Evolutionary conservation across 1,140 invertebrate species (phyloP).

Genomic region (Pogonomyrmex californicus): DNA sequence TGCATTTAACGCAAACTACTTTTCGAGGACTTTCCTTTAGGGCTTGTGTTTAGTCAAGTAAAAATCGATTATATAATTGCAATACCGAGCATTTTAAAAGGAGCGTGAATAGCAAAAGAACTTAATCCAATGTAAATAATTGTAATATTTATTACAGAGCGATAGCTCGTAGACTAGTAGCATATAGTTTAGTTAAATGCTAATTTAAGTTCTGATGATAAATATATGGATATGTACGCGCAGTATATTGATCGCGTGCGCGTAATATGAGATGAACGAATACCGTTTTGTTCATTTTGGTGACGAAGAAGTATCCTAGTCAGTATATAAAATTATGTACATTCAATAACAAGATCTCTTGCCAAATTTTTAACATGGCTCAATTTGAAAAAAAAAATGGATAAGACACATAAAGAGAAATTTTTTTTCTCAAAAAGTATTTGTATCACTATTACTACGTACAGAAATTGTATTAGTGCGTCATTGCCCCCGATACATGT

Average conservation of each 20-base stretch:
- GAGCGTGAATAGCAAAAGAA: conserved; percentile 64
- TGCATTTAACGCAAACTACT: conserved; percentile 59
- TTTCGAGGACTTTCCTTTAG: conserved; percentile 54
- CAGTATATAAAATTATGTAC: conserved; percentile 82
- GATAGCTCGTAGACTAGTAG: conserved; percentile 78
- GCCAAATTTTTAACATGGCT: conserved; percentile 82
- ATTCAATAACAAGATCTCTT: conserved; percentile 78
- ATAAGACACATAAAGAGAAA: conserved; percentile 42
- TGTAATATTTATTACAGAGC: conserved; percentile 86
- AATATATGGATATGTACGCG: conserved; percentile 46
- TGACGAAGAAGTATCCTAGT: conserved; percentile 82
- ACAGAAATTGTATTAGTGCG: conserved; percentile 66
- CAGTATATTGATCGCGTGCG: not conserved
- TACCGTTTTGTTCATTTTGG: conserved; percentile 64
- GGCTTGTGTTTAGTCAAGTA: conserved; percentile 46
- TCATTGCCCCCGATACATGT: conserved; percentile 55
- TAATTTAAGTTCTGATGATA: conserved; percentile 69
- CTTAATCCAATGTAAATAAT: conserved; percentile 84
- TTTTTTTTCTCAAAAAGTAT: conserved; percentile 78
- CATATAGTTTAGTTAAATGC: conserved; percentile 75
- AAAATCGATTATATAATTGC: conserved; percentile 65
- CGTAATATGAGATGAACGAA: conserved; percentile 54
- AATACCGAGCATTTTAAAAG: conserved; percentile 43
- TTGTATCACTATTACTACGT: conserved; percentile 80
- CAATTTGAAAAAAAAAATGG: conserved; percentile 72